phyloP scores from a whole-genome alignment of 2,113 vertebrate genomes.

The Sprattus sprattus region DNA sequence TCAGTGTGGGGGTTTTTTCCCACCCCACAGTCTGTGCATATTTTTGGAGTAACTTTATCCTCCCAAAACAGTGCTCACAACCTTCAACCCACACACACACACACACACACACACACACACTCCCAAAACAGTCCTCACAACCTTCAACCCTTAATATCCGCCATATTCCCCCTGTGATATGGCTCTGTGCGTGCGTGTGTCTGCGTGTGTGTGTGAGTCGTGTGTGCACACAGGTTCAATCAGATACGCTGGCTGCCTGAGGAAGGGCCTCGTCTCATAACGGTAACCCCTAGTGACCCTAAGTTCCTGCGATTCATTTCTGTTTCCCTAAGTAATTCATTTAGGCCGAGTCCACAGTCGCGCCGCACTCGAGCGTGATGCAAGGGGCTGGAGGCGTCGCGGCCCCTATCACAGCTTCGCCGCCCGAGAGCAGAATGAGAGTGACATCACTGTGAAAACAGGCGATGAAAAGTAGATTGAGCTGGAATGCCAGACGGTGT shows the following conservation, averaged over 20 bases:
- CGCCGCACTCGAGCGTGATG: not conserved
- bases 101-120: too few species aligned
- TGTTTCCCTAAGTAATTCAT: not conserved
- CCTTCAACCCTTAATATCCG: conserved; percentile 71
- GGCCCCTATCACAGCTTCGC: not conserved
- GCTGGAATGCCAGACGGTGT: not conserved
- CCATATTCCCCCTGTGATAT: not conserved
- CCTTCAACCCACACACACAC: conserved; percentile 63
- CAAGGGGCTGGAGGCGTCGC: not conserved
- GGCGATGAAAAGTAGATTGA: not conserved
- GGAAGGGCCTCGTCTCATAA: not conserved
- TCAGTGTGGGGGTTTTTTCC: not conserved
- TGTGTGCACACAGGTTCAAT: not conserved
- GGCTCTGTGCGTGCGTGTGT: not conserved
- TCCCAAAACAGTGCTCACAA: conserved; percentile 59
- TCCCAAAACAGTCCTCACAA: conserved; percentile 59
- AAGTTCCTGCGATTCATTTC: not conserved
- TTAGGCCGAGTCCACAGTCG: not conserved
- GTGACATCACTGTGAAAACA: conserved; percentile 11
- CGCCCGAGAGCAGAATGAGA: not conserved
- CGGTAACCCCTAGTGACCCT: not conserved
- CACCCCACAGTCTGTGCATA: not conserved
- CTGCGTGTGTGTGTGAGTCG: not conserved
- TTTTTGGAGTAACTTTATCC: conserved; percentile 42
- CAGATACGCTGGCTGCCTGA: not conserved